Percentiles rank a stretch among this genome's conserved stretches.
Evolutionary conservation across 2,888 invertebrate species (phyloP).

Genomic region (Agriopis marginaria): DNA sequence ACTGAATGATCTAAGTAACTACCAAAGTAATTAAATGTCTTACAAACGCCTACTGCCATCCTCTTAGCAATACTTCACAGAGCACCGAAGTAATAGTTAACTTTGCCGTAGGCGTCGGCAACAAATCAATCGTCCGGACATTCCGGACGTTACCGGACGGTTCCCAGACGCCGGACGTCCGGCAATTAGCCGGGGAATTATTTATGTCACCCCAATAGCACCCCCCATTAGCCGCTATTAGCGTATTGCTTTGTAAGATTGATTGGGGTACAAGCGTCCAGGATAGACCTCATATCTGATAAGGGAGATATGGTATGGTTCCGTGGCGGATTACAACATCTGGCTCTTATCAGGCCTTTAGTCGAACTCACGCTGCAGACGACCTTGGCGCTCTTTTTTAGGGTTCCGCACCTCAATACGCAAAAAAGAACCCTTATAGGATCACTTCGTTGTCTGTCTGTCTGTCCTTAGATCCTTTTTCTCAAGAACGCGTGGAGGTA

Average conservation of each 20-base stretch:
- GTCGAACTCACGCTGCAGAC: too few relatives aligned
- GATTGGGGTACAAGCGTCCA: conserved; percentile 5
- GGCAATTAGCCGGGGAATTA: conserved; percentile 46
- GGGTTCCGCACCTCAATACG: too few relatives aligned
- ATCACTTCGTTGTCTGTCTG: too few relatives aligned
- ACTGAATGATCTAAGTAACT: not conserved
- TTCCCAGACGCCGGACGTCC: conserved; percentile 36
- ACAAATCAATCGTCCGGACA: conserved; percentile 28
- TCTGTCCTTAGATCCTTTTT: too few relatives aligned
- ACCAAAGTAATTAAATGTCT: conserved; percentile 1
- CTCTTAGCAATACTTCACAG: conserved; percentile 6
- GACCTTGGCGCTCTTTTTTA: too few relatives aligned
- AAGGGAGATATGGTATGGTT: too few relatives aligned
- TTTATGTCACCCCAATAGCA: conserved; percentile 38
- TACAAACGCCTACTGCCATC: conserved; percentile 6
- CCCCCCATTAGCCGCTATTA: conserved; percentile 31
- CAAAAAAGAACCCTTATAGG: too few relatives aligned
- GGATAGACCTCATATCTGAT: not conserved
- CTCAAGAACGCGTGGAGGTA: too few relatives aligned
- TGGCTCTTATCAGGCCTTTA: too few relatives aligned
- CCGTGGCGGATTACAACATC: too few relatives aligned
- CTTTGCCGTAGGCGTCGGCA: conserved; percentile 2
- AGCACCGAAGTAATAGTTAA: not conserved
- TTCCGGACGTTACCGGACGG: conserved; percentile 12
- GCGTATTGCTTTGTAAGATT: conserved; percentile 25